Conservation (phyloP, 2,797 vertebrate species). For the Tympanoctomys barrerae region DNA sequence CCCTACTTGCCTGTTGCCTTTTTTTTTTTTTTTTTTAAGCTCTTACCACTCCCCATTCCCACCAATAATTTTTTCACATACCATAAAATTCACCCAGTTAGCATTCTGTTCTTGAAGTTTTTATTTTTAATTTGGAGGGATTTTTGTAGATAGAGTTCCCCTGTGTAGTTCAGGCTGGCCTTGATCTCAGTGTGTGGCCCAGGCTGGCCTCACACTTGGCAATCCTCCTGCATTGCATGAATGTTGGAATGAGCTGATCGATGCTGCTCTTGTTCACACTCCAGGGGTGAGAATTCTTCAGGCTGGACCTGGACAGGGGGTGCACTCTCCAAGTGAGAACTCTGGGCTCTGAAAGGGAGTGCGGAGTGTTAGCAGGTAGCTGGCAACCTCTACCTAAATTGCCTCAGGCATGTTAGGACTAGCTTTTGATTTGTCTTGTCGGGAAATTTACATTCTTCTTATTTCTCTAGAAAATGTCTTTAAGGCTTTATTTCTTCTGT, state of each 20-base stretch:
- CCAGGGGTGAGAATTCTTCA: not conserved
- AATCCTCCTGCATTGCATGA: not conserved
- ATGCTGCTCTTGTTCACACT: not conserved
- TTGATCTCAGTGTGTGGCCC: not conserved
- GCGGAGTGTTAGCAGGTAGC: not conserved
- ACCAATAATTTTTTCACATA: not conserved
- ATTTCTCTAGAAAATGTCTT: not conserved
- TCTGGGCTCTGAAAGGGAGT: not conserved
- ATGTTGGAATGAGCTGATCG: not conserved
- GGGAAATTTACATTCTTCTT: not conserved
- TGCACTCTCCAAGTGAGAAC: not conserved
- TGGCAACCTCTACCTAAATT: not conserved
- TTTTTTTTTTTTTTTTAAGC: not conserved
- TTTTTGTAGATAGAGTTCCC: not conserved
- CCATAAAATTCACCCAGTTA: not conserved
- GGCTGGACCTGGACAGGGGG: not conserved
- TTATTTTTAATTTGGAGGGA: not conserved
- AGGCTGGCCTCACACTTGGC: not conserved
- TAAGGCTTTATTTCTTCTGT: not conserved
- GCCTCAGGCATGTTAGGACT: not conserved
- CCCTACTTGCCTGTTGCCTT: not conserved
- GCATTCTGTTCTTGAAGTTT: not conserved
- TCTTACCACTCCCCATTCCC: not conserved
- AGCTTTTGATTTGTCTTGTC: not conserved
- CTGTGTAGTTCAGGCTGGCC: not conserved